Conservation (phyloP, 2,113 vertebrate species). For the Caretta caretta region DNA sequence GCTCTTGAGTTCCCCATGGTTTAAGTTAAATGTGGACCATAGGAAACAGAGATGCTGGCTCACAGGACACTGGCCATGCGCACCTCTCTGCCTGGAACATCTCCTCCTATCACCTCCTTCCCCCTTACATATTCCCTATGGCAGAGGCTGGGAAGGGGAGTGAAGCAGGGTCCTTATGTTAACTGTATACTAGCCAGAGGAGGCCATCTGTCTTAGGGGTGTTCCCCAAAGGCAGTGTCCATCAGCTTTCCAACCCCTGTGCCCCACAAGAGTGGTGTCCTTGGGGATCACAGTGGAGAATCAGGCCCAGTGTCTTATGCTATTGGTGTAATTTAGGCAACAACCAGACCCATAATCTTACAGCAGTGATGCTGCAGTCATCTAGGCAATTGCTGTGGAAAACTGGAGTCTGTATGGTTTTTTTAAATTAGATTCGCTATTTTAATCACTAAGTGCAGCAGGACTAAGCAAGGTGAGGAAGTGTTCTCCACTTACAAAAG, state of each 20-base stretch:
- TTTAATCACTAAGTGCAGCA: neutral
- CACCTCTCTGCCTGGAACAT: neutral
- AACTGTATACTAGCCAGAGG: neutral
- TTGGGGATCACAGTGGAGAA: neutral
- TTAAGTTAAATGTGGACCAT: neutral
- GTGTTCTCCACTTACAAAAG: neutral
- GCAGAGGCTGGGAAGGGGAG: neutral
- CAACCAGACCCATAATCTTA: neutral
- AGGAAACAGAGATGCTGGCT: neutral
- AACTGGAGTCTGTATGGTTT: neutral
- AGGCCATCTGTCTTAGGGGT: neutral
- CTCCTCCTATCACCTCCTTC: neutral
- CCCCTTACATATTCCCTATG: neutral
- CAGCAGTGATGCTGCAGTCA: neutral
- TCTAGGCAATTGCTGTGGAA: neutral
- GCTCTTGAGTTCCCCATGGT: neutral
- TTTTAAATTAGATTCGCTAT: neutral
- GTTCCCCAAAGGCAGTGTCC: neutral
- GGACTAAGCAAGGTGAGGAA: neutral
- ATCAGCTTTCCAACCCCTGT: neutral
- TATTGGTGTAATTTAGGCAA: neutral
- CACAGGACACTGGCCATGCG: neutral
- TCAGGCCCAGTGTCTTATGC: neutral
- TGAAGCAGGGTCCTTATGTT: neutral
- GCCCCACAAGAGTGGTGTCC: neutral